Evolutionary conservation across 2,797 vertebrate genomes (phyloP), one percentile per base, ranked within the genome.

Genomic region (Pseudochaenichthys georgianus): DNA sequence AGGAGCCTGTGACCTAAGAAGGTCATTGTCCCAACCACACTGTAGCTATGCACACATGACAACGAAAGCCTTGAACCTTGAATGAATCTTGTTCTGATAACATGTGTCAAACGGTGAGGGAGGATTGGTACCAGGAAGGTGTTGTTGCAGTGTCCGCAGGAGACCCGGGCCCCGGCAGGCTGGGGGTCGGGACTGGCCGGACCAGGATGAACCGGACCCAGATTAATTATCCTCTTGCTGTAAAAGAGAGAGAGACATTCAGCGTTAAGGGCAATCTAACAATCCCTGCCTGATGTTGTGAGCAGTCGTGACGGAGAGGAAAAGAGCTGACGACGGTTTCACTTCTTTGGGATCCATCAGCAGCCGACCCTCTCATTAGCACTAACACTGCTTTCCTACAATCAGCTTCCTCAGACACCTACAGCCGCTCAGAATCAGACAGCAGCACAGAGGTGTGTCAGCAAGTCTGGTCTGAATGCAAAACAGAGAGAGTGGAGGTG

Each of bases 91-190:
- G 8, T 38, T 38, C 34, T 9, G 6, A 38, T 6, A 38, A 38
- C 34, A 38, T 38, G 34, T 38, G 1, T 62, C 10, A 34, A 62
- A n/a, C 2, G 31, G 38, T 54, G 47, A 38, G 46, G n/a, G 46
- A 19, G n/a, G 46, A 19, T 7, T 41, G 53, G 12, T 95, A 98
- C 97, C 97, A 98, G 93, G 87, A 98, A 98, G 62, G 96, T 97
- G 92, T 97, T 97, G 92, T 95, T 97, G 95, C 97, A 98, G 88
- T 98, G 97, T 83, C 96, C 97, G 80, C 97, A 98, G 90, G 95
- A 97, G 88, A 98, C 97, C 3, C 96, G 90, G 69, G 96, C 96
- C 64, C 97, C 97, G 2, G 95, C 90, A 2, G 97, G 97, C 88
- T 98, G 96, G 50, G 96, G 97, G 51, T 98, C 96, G 12, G 97